phyloP scores from a whole-genome alignment of 1,140 invertebrate genomes.

The Eumeta japonica region DNA sequence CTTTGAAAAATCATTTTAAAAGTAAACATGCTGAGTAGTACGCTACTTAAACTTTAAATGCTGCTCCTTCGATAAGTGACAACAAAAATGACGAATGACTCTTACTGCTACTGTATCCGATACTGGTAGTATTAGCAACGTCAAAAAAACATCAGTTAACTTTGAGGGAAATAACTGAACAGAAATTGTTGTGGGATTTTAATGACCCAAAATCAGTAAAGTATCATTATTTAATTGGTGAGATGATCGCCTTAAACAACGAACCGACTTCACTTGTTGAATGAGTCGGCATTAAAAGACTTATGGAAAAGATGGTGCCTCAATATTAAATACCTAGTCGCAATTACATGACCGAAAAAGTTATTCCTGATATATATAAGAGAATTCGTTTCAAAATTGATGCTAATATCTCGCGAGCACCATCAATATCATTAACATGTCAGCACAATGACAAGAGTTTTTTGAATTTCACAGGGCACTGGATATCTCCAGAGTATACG shows the following conservation, averaged over 20 bases:
- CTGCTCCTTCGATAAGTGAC: too few species aligned
- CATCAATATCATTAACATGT: constrained; percentile 20
- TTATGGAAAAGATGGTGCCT: constrained; percentile 15
- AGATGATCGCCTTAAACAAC: constrained; percentile 22
- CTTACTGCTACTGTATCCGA: constrained; percentile 9
- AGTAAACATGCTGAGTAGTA: constrained; percentile 16
- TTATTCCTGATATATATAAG: constrained; percentile 21
- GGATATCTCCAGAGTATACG: constrained; percentile 18
- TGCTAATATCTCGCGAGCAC: constrained; percentile 15
- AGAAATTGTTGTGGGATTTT: constrained; percentile 15
- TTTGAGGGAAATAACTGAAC: constrained; percentile 13
- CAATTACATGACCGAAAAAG: constrained; percentile 20
- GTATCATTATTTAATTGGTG: constrained; percentile 20
- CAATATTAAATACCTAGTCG: constrained; percentile 19
- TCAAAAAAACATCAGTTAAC: constrained; percentile 13
- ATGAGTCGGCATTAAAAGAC: constrained; percentile 15
- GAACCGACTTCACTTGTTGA: constrained; percentile 19
- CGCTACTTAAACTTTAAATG: constrained; percentile 5
- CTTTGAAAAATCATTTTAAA: constrained; percentile 18
- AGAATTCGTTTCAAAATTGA: constrained; percentile 17
- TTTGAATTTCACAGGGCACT: constrained; percentile 28
- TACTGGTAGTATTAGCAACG: constrained; percentile 10
- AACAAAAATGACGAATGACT: constrained; percentile 8
- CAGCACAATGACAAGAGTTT: constrained; percentile 17
- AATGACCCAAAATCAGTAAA: constrained; percentile 18